These are phyloP conservation scores for Chloebia gouldiae DNA, from an alignment of 2,113 vertebrate species.

Conservation along the genomic window DNA sequence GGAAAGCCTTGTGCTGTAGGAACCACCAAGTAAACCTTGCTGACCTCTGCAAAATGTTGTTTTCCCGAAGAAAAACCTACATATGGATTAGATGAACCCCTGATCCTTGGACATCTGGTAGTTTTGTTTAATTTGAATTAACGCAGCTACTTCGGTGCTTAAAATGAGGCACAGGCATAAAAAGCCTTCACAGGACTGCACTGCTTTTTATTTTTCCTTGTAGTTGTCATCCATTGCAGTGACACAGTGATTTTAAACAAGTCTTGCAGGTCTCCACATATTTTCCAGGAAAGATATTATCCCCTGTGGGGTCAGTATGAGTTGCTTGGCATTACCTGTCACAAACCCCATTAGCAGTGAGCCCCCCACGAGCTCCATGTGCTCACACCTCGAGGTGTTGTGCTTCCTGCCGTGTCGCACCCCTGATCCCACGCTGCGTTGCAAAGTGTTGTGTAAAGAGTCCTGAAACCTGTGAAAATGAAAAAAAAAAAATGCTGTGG, in stretches of 20 bases:
- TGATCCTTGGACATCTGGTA: not conserved
- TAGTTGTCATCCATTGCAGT: not conserved
- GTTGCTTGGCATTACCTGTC: not conserved
- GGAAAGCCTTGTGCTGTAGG: not conserved
- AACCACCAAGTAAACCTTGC: not conserved
- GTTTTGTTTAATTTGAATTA: not conserved
- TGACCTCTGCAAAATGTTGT: slow-evolving; percentile 8
- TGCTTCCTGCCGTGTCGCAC: not conserved
- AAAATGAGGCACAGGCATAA: not conserved
- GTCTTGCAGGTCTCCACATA: not conserved
- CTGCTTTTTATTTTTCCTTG: not conserved
- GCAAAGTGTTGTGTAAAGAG: not conserved
- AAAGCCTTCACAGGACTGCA: not conserved
- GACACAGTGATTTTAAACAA: not conserved
- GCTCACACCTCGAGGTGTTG: not conserved
- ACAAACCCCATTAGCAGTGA: not conserved
- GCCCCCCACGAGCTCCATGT: rapidly evolving
- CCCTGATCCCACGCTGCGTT: not conserved
- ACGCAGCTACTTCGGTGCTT: not conserved
- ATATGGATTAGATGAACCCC: not conserved
- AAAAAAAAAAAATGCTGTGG: not conserved
- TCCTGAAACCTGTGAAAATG: not conserved
- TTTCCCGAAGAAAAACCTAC: not conserved
- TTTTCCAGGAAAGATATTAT: not conserved
- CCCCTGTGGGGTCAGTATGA: not conserved